A percentile compares a stretch with the other conserved stretches of the same genome.
Evolutionary conservation across 2,113 vertebrate genomes (phyloP).

Genomic region (Fregata magnificens): DNA sequence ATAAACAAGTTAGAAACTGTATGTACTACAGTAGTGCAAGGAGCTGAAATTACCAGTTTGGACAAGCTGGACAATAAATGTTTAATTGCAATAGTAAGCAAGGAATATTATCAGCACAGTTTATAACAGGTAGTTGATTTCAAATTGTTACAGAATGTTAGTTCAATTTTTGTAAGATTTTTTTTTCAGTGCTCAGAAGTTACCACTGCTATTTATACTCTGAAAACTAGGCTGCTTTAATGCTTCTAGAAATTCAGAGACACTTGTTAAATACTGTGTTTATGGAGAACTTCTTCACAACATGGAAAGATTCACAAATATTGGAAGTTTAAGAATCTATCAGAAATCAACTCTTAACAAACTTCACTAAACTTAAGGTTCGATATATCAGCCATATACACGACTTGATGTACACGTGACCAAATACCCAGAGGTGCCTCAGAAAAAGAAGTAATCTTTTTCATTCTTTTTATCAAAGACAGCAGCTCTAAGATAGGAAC

Average conservation of each 20-base stretch:
- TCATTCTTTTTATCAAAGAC: not conserved
- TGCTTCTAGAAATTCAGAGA: not conserved
- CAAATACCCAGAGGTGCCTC: not conserved
- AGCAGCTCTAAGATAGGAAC: not conserved
- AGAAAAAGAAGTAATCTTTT: not conserved
- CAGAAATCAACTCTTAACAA: not conserved
- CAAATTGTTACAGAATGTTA: not conserved
- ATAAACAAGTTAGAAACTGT: not conserved
- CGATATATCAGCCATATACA: not conserved
- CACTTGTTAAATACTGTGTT: not conserved
- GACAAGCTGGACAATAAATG: not conserved
- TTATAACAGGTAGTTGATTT: not conserved
- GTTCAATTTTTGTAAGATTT: not conserved
- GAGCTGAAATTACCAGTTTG: not conserved
- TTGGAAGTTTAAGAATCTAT: not conserved
- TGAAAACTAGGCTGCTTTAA: not conserved
- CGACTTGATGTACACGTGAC: not conserved
- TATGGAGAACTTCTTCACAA: not conserved
- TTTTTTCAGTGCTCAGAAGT: not conserved
- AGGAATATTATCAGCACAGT: not conserved
- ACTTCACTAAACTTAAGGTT: not conserved
- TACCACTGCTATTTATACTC: not conserved
- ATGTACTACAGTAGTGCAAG: fast-evolving
- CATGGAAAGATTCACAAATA: not conserved
- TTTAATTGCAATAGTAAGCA: not conserved